Percentiles rank a stretch among this genome's conserved stretches.
phyloP scores from a whole-genome alignment of 2,113 vertebrate genomes.

The Leucopsar rothschildi region DNA sequence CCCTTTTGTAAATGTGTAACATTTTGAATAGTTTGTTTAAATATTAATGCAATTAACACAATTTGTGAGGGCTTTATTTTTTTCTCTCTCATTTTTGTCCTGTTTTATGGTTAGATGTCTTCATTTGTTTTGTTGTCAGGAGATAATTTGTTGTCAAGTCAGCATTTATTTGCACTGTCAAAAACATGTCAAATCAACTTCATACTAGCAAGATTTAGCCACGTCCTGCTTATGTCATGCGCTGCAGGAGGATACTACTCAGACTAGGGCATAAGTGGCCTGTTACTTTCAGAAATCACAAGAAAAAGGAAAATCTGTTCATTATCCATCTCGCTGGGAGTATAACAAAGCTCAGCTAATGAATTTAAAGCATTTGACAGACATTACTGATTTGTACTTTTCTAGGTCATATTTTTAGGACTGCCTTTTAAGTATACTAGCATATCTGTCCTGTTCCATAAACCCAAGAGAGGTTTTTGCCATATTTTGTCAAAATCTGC shows the following conservation, averaged over 20 bases:
- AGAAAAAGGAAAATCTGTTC: not conserved
- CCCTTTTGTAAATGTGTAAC: not conserved
- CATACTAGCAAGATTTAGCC: not conserved
- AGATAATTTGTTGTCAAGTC: not conserved
- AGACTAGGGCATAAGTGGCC: not conserved
- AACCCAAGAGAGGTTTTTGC: not conserved
- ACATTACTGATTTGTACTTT: not conserved
- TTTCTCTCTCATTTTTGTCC: not conserved
- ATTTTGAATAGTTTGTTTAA: constrained; percentile 13
- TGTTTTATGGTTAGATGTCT: not conserved
- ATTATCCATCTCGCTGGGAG: not conserved
- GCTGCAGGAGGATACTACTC: not conserved
- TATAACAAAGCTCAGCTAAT: not conserved
- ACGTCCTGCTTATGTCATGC: not conserved
- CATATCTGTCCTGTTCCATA: not conserved
- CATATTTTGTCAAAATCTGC: not conserved
- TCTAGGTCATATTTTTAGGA: not conserved
- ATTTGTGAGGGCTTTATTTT: not conserved
- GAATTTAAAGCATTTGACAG: not conserved
- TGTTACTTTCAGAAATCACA: not conserved
- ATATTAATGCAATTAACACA: not conserved
- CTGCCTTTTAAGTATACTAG: not conserved
- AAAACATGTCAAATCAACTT: not conserved
- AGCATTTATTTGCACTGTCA: not conserved
- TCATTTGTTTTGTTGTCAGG: not conserved